Percentiles rank a stretch among this genome's conserved stretches.
Conservation (phyloP, 37 sponge, comb jelly and placozoan species). For the Beroe ovata region DNA sequence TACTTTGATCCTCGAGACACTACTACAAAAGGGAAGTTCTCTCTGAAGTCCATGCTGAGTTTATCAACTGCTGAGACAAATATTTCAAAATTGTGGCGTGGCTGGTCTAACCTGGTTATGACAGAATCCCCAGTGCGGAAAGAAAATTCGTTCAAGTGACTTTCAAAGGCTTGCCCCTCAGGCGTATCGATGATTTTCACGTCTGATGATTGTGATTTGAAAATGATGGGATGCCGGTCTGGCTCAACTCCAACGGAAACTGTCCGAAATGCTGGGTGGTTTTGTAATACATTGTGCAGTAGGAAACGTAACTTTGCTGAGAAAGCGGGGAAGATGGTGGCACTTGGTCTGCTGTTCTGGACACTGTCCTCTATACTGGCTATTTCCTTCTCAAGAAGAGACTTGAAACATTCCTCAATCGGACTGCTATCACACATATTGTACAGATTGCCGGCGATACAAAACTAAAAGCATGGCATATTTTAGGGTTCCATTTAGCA, state of each 20-base stretch:
- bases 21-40: background rate
- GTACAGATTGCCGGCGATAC: no score
- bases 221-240: constrained; percentile 23
- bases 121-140: background rate
- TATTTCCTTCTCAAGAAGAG: constrained; percentile 43
- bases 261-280: constrained; percentile 65
- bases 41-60: background rate
- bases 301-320: constrained; percentile 25
- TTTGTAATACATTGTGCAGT: constrained; percentile 3
- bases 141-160: background rate
- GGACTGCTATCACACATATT: constrained; percentile 34
- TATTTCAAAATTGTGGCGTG: constrained; percentile 9
- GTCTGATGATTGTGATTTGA: background rate
- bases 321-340: constrained; percentile 7
- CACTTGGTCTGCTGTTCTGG: background rate
- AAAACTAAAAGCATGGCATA: no score
- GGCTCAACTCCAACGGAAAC: constrained; percentile 57
- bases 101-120: background rate
- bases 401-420: constrained; percentile 51
- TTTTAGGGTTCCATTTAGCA: no score
- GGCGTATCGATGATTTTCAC: background rate
- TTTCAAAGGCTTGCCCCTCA: constrained; percentile 14
- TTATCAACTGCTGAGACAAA: background rate
- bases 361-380: background rate
- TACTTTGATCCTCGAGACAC: background rate